phyloP scores from a whole-genome alignment of 2,888 invertebrate species.

The Formica aserva region DNA sequence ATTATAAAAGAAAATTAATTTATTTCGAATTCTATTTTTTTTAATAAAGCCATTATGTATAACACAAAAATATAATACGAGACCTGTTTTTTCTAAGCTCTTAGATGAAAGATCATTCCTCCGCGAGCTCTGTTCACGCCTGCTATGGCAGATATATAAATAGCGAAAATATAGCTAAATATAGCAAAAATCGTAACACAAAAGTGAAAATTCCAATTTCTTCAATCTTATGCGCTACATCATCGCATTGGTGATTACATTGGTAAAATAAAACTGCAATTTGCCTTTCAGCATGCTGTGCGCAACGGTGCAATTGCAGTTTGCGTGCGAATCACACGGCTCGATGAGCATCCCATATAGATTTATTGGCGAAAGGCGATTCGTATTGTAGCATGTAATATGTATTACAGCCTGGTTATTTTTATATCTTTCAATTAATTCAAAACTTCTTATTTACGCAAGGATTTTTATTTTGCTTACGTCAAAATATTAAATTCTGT shows the following conservation, averaged over 20 bases:
- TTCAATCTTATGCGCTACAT: neutral
- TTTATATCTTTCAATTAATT: neutral
- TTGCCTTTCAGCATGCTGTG: constrained; percentile 8
- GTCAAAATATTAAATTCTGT: neutral
- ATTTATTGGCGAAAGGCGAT: neutral
- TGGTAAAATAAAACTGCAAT: constrained; percentile 43
- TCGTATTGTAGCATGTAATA: neutral
- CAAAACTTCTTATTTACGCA: neutral
- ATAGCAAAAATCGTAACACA: constrained; percentile 9
- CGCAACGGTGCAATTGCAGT: constrained; percentile 24
- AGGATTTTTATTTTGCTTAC: neutral
- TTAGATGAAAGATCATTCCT: constrained; percentile 1
- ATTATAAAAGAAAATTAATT: neutral
- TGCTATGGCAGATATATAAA: neutral
- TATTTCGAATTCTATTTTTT: neutral
- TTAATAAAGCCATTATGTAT: neutral
- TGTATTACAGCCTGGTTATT: constrained; percentile 4
- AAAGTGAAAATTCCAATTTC: constrained; percentile 4
- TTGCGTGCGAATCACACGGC: constrained; percentile 15
- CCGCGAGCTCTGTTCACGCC: too few species aligned
- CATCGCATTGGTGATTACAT: constrained; percentile 26
- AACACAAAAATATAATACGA: neutral
- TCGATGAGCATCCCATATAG: constrained; percentile 13
- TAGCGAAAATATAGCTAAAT: too few species aligned
- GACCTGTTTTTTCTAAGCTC: neutral